Conservation (phyloP, 37 sponge, comb jelly and placozoan species). For the Oopsacas minuta region DNA sequence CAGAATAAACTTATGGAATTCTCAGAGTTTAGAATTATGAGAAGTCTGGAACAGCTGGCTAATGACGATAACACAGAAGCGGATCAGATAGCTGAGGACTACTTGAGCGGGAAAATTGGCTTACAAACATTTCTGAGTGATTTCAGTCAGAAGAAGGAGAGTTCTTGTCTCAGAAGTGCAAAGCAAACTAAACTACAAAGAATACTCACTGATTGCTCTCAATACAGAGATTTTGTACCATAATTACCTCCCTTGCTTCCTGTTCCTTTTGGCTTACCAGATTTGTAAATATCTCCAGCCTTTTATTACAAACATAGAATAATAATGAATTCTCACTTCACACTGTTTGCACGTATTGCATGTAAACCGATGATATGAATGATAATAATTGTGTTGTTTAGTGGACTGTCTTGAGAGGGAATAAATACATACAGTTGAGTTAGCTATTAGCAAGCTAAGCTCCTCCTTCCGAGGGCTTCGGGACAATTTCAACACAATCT, state of each 20-base stretch:
- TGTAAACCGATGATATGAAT: not conserved
- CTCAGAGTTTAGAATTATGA: slow-evolving; percentile 5
- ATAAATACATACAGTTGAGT: too few species aligned
- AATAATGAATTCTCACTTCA: not conserved
- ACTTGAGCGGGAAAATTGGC: not conserved
- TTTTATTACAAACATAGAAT: not conserved
- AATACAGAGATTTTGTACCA: too few species aligned
- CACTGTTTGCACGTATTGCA: not conserved
- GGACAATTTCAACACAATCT: too few species aligned
- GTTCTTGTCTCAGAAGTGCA: not conserved
- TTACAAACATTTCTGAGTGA: not conserved
- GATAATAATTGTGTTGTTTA: not conserved
- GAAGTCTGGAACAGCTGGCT: not conserved
- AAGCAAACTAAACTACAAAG: not conserved
- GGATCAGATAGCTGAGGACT: not conserved
- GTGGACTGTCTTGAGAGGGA: too few species aligned
- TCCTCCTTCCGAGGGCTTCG: too few species aligned
- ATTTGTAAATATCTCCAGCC: not conserved
- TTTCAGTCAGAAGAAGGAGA: not conserved
- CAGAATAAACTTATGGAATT: not conserved
- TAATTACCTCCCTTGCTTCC: too few species aligned
- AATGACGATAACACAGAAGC: not conserved
- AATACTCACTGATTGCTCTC: not conserved
- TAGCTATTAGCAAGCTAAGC: too few species aligned
- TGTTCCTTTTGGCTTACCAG: not conserved